Evolutionary conservation across 2,797 vertebrate genomes (phyloP).

Genomic region (Jordanella pulchra): DNA sequence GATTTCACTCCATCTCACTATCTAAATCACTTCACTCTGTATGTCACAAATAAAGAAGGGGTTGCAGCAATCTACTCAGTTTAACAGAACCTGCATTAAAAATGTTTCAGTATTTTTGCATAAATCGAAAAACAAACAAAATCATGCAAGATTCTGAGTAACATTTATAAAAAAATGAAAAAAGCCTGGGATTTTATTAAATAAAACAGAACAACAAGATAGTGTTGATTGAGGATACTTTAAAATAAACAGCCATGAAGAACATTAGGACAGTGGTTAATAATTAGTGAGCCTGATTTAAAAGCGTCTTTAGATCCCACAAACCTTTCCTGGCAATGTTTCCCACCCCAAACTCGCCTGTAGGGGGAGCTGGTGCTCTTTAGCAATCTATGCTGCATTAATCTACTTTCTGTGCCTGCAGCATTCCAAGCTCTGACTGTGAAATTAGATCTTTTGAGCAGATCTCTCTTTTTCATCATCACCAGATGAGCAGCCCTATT

Average conservation of each 20-base stretch:
- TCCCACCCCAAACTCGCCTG: constrained; percentile 21
- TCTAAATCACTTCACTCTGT: background rate
- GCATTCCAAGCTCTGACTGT: constrained; percentile 42
- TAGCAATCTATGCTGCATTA: constrained; percentile 1
- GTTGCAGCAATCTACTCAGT: background rate
- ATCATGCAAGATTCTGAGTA: background rate
- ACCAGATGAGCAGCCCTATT: constrained; percentile 34
- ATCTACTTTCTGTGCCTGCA: constrained; percentile 36
- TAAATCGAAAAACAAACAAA: background rate
- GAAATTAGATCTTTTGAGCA: constrained; percentile 60
- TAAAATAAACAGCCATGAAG: background rate
- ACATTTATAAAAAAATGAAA: background rate
- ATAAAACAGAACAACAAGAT: background rate
- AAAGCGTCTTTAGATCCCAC: too few relatives aligned
- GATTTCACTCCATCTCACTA: too few relatives aligned
- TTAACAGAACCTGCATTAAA: background rate
- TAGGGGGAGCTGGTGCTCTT: constrained; percentile 69
- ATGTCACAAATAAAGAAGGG: background rate
- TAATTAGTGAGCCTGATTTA: background rate
- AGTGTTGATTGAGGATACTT: background rate
- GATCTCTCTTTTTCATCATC: constrained; percentile 60
- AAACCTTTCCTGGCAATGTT: background rate
- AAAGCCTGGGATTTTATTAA: background rate
- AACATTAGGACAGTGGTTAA: background rate
- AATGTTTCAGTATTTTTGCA: background rate